Evolutionary conservation across 2,888 invertebrate genomes (phyloP), one percentile per base, ranked within the genome.

Genomic region (Cotesia congregata): DNA sequence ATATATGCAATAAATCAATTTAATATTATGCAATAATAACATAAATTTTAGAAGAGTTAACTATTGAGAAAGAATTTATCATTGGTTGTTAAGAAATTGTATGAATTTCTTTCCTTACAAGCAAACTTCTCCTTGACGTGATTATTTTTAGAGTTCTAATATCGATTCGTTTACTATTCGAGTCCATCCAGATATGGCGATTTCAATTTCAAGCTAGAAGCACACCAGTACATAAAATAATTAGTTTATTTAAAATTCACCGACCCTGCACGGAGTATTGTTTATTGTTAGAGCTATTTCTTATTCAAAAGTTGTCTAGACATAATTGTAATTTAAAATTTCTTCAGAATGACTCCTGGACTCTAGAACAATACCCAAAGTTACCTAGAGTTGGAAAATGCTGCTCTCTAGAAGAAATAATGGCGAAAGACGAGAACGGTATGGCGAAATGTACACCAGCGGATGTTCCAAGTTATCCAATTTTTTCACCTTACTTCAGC

Each of bases 401-500:
- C 70, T 89, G 89, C 67, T 75, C 83, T 1, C 1, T 82, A 3
- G 81, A 83, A 17, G 81, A 88, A 72, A 71, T 85, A 12, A 75
- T 88, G 4, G 41, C 69, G 1, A 85, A 82, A 81, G 79, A 83
- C 39, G 75, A 68, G 1, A 65, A 67, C 9, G 74, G 75, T 0
- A 59, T 62, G 0, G 78, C 83, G 5, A 15, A 65, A 7, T 88
- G 88, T 71, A 41, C 64, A 5, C 50, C 40, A 5, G 76, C 72
- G 5, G 73, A 75, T 7, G 78, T 79, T 1, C 72, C 72, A 0
- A 6, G 9, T 9, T 6, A 1, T 1, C 17, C 61, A 67, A 85
- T 90, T 69, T 93, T 92, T 84, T 91, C 91, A 65, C 92, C 92
- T 0, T 82, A 90, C 5, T 92, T 93, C 85, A 90, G 90, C 81